phyloP scores from a whole-genome alignment of 1,140 invertebrate species.

The Rhopalosiphum padi region DNA sequence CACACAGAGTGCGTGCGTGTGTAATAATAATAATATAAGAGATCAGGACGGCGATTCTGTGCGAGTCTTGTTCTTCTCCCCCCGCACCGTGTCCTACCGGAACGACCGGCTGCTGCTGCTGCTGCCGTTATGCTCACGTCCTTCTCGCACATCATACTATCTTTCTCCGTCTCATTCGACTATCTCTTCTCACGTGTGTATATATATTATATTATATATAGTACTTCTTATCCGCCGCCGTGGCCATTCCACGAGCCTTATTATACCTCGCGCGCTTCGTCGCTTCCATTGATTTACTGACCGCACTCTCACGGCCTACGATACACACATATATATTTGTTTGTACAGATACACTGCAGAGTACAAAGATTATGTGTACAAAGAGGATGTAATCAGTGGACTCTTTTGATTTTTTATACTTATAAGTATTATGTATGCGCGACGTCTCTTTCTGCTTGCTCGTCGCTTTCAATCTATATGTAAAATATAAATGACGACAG shows the following conservation, averaged over 20 bases:
- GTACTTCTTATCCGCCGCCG: slow-evolving; percentile 6
- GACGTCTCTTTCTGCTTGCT: background rate
- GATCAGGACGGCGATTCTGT: slow-evolving; percentile 47
- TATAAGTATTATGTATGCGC: background rate
- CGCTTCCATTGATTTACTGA: slow-evolving; percentile 50
- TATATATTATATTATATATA: background rate
- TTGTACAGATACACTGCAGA: background rate
- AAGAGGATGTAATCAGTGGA: background rate
- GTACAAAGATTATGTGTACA: background rate
- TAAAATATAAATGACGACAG: background rate
- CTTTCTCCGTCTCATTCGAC: background rate
- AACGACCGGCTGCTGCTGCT: slow-evolving; percentile 21
- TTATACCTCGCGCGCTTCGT: slow-evolving; percentile 27
- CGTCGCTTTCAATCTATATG: background rate
- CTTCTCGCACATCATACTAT: background rate
- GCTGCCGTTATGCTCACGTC: background rate
- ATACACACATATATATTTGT: background rate
- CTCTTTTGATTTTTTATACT: background rate
- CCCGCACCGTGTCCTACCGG: background rate
- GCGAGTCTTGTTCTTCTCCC: slow-evolving; percentile 32
- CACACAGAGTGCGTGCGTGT: background rate
- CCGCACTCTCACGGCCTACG: slow-evolving; percentile 13
- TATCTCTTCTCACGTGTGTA: background rate
- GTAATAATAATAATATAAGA: slow-evolving; percentile 51
- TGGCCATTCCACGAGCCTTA: slow-evolving; percentile 32